Evolutionary conservation across 2,797 vertebrate species (phyloP), one percentile per base, ranked within the genome.

Genomic region (Carcharodon carcharias): DNA sequence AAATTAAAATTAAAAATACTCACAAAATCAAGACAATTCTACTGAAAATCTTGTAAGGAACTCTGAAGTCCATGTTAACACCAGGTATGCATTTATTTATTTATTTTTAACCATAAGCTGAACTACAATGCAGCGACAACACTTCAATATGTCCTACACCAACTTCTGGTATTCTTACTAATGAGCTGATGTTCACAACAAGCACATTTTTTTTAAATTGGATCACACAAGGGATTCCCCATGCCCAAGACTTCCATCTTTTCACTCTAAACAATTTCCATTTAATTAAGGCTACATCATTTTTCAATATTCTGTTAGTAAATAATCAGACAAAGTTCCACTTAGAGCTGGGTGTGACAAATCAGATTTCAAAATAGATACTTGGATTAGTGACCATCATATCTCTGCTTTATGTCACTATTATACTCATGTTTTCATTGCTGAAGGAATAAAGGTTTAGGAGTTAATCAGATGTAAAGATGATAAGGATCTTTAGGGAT

Each of bases 241-340:
- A 45, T 85, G 82, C 45, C 56, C 58, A 92, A 5, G 56, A 16
- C 56, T 63, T 92, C 31, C 40, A 69, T 28, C 23, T 50, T 95
- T 71, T 5, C 12, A 93, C 35, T 65, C 58, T 63, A 93, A 65
- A 65, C 18, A 65, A 95, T 95, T 95, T 28, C 45, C 69, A 50
- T 95, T 71, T 95, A 95, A 95, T 54, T 50, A 71, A 31, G 7
- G 67, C 45, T 31, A 31, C 54, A 95, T 95, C 26, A 71, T 95
- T 71, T 93, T 95, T 71, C 92, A 40, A 69, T 45, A 94, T 94
- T 50, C 40, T 69, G n/a, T 94, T 94, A 45, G 40, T 28, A 95
- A 95, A 14, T 91, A n/a, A 91, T 61, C 54, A 91, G 82, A 7
- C 82, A 54, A 91, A 58, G 56, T 91, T n/a, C 58, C 88, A 63